Conservation (phyloP, 2,888 invertebrate species). For the Nycteola revayana region DNA sequence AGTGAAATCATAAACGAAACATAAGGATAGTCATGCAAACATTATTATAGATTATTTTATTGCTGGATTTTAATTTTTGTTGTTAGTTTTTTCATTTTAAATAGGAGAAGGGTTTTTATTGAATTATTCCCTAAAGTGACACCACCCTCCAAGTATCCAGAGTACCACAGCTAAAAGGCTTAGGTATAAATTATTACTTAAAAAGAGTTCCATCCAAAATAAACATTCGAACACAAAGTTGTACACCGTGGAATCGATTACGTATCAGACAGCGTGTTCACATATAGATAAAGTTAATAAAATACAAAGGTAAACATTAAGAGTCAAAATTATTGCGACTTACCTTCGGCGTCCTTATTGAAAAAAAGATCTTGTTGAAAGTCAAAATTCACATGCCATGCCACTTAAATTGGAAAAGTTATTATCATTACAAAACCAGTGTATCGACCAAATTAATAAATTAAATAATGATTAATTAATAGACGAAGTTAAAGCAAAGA, state of each 20-base stretch:
- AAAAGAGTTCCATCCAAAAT: conserved; percentile 34
- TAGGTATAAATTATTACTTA: conserved; percentile 15
- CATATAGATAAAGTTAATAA: conserved; percentile 28
- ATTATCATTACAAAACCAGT: conserved; percentile 23
- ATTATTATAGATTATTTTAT: conserved; percentile 53
- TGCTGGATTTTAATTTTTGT: conserved; percentile 36
- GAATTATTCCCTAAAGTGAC: conserved; percentile 26
- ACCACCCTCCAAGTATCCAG: conserved; percentile 79
- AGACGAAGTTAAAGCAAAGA: conserved; percentile 42
- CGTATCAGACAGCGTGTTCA: conserved; percentile 41
- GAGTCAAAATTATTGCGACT: conserved; percentile 49
- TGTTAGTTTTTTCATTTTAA: conserved; percentile 33
- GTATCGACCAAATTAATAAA: conserved; percentile 29
- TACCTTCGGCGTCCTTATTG: conserved; percentile 55
- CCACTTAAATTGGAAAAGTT: conserved; percentile 37
- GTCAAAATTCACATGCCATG: conserved; percentile 58
- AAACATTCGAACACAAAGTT: conserved; percentile 46
- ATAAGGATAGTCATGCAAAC: conserved; percentile 71
- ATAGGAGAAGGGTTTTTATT: conserved; percentile 32
- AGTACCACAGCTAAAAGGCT: conserved; percentile 25
- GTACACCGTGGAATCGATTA: conserved; percentile 74
- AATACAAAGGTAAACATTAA: conserved; percentile 32
- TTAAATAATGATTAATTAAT: conserved; percentile 30
- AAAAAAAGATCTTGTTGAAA: conserved; percentile 29
- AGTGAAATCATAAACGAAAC: conserved; percentile 75